Conservation (phyloP, 1,140 invertebrate genomes). For the Schlechtendalia chinensis region DNA sequence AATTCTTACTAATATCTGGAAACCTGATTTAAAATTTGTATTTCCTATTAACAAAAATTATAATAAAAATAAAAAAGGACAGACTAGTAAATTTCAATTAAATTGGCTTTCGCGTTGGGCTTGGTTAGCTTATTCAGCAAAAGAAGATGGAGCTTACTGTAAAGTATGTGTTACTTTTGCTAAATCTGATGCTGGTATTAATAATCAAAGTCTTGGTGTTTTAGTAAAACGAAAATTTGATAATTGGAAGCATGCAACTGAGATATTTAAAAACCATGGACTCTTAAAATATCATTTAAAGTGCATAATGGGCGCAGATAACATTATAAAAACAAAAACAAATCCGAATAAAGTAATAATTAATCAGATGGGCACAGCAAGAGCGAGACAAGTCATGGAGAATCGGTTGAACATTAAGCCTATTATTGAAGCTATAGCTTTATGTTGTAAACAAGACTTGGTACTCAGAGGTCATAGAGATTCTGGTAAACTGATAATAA, state of each 20-base stretch:
- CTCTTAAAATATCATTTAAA: not conserved
- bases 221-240: not conserved
- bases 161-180: not conserved
- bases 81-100: not conserved
- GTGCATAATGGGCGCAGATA: constrained; percentile 2
- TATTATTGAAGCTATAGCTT: constrained; percentile 15
- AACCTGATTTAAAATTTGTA: not conserved
- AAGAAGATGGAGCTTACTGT: constrained; percentile 1
- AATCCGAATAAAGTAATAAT: not conserved
- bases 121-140: not conserved
- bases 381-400: not conserved
- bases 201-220: not conserved
- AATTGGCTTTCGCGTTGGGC: not conserved
- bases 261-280: not conserved
- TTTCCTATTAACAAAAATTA: not conserved
- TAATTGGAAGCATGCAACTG: not conserved
- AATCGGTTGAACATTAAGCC: not conserved
- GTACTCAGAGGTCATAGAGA: not conserved
- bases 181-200: not conserved
- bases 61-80: constrained; percentile 11
- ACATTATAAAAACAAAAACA: constrained; percentile 2
- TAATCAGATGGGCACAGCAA: not conserved
- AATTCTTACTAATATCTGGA: not conserved
- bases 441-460: not conserved
- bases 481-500: not conserved